Conservation (phyloP, 2,888 invertebrate genomes). For the Melinaea marsaeus region DNA sequence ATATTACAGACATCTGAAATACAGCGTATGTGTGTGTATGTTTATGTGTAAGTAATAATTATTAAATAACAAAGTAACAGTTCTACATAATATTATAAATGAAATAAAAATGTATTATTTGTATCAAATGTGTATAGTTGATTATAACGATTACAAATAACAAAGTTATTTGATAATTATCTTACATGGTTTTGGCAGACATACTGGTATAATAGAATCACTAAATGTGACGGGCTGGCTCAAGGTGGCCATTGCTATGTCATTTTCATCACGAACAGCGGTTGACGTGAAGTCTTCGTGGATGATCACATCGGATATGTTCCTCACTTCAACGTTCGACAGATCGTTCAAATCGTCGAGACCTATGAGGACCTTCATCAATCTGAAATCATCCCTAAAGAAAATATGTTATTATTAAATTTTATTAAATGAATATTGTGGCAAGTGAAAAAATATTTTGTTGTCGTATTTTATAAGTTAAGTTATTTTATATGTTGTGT, state of each 20-base stretch:
- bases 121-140: no score
- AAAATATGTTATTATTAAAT: background rate
- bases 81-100: no score
- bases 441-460: conserved; percentile 1
- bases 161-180: no score
- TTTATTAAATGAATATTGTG: background rate
- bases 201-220: conserved; percentile 68
- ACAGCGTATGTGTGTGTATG: no score
- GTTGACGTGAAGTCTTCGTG: conserved; percentile 73
- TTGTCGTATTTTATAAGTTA: background rate
- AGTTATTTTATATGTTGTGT: background rate
- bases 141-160: no score
- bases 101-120: no score
- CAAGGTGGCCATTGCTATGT: conserved; percentile 76
- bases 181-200: conserved; percentile 72
- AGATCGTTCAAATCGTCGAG: conserved; percentile 62
- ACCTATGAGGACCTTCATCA: conserved; percentile 65
- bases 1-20: no score
- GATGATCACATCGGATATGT: conserved; percentile 57
- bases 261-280: conserved; percentile 74
- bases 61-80: no score
- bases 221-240: conserved; percentile 61
- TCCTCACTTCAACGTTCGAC: conserved; percentile 53
- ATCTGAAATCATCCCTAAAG: conserved; percentile 58
- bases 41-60: background rate